Conservation (phyloP, 2,113 vertebrate genomes). For the Guaruba guarouba region DNA sequence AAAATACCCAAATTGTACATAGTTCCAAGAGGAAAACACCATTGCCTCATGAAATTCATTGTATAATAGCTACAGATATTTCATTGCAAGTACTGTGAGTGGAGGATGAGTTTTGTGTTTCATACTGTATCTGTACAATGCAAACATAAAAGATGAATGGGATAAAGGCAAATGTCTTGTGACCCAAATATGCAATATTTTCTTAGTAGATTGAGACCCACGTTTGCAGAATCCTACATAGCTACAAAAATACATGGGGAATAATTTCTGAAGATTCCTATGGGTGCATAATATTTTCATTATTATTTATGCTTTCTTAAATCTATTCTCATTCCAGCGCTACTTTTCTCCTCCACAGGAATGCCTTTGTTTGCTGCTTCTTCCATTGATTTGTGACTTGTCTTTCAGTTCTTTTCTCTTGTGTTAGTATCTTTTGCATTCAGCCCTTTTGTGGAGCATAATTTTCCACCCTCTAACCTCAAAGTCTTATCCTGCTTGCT, state of each 20-base stretch:
- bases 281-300: not conserved
- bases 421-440: not conserved
- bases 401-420: not conserved
- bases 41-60: not conserved
- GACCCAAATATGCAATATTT: not conserved
- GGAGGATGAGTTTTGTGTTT: not conserved
- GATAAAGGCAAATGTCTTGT: not conserved
- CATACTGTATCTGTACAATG: fast-evolving
- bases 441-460: fast-evolving
- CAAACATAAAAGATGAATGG: not conserved
- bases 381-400: not conserved
- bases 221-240: not conserved
- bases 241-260: not conserved
- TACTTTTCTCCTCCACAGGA: not conserved
- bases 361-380: not conserved
- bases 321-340: not conserved
- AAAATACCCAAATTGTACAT: not conserved
- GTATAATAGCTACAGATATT: not conserved
- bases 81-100: not conserved
- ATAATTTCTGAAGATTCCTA: not conserved
- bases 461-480: not conserved
- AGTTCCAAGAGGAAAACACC: not conserved
- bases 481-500: not conserved
- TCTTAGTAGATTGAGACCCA: not conserved
- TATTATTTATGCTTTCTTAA: not conserved